Base-by-base conservation (phyloP, 1,140 invertebrate species). In the Aphis gossypii region DNA sequence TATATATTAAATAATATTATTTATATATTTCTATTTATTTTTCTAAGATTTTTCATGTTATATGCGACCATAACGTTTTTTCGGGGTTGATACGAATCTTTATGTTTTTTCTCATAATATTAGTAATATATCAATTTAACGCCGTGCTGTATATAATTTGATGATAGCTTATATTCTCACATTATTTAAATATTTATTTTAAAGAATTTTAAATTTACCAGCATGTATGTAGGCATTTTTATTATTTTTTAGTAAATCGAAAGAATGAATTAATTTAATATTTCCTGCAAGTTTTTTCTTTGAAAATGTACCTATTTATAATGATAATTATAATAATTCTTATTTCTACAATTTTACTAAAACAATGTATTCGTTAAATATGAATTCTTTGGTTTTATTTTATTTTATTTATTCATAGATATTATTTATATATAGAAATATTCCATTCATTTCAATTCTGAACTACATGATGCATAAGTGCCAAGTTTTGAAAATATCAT, bases 1-100 rank as follows among this genome's bases (percentile, higher is more conserved):
- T n/a, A 44, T 48, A 46, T 48, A 87, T n/a, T n/a, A 76, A 76
- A 35, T 76, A 76, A 88, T 88, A 88, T 88, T 88, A 88, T 88
- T 51, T 88, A 7, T 48, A 21, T 35, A n/a, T 20, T n/a, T 51
- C 2, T 35, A n/a, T 20, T n/a, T 51, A 0, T 44, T 41, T 84
- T 44, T 41, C 9, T 44, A 38, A 83, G 76, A 83, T 83, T 83
- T 83, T 83, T 38, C 35, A 21, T 38, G 6, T 35, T 21, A 38
- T 23, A 83, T 41, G 38, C 83, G 83, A 84, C 83, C 38, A 41
- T 41, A 38, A 41, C 18, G 38, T 44, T 48, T 48, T 46, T 87
- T 87, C 44, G 84, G 25, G 30, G 44, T 87, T 18, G 84, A 87
- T 84, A 84, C 83, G 41, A 44, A 84, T 84, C 83, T 41, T 41